phyloP scores from a whole-genome alignment of 2,888 invertebrate genomes.

The Diarsia brunnea region DNA sequence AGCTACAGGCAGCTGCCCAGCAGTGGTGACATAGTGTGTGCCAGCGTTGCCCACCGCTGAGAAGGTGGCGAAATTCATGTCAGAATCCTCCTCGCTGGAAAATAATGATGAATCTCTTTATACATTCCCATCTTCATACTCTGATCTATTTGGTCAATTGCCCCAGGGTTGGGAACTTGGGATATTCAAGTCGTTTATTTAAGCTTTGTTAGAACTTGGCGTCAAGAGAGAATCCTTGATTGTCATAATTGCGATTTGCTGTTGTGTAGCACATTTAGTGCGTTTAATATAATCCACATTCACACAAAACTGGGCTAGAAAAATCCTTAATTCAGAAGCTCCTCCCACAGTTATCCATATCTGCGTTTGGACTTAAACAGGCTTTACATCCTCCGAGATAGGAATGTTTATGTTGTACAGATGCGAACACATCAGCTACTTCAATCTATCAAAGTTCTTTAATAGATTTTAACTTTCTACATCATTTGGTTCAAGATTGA shows the following conservation, averaged over 20 bases:
- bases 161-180: background rate
- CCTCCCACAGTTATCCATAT: background rate
- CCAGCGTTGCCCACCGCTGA: slow-evolving; percentile 89
- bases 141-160: background rate
- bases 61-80: slow-evolving; percentile 95
- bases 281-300: background rate
- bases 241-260: background rate
- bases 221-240: background rate
- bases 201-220: background rate
- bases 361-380: background rate
- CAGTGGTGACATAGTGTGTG: slow-evolving; percentile 85
- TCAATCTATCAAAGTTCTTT: no score
- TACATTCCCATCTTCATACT: background rate
- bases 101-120: slow-evolving; percentile 23
- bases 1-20: slow-evolving; percentile 90
- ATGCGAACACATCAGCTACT: no score
- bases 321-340: background rate
- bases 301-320: background rate
- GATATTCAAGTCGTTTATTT: background rate
- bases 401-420: background rate
- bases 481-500: no score
- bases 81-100: slow-evolving; percentile 86
- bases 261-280: slow-evolving; percentile 3
- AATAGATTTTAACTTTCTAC: no score
- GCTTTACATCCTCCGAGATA: background rate